phyloP scores from a whole-genome alignment of 2,888 invertebrate species.

The Pomacea canaliculata region DNA sequence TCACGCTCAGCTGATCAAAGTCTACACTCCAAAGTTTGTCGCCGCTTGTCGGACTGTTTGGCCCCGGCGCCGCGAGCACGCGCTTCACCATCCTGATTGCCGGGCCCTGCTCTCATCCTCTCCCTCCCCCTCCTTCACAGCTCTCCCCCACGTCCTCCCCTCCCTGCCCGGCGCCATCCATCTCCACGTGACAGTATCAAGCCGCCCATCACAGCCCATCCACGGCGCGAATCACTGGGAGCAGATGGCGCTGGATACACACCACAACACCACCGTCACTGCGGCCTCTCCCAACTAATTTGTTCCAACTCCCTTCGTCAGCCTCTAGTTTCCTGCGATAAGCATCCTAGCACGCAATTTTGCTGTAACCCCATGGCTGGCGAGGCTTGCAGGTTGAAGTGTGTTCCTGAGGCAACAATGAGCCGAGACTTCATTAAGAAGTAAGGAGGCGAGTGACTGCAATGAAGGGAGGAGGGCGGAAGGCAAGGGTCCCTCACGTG shows the following conservation, averaged over 20 bases:
- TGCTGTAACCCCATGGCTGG: too few relatives aligned
- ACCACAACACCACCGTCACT: not conserved
- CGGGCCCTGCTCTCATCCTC: not conserved
- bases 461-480: too few relatives aligned
- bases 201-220: constrained; percentile 16
- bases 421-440: too few relatives aligned
- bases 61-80: too few relatives aligned
- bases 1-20: too few relatives aligned
- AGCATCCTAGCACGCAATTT: too few relatives aligned
- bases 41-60: too few relatives aligned
- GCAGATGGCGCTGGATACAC: constrained; percentile 17
- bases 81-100: not conserved
- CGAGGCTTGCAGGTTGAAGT: too few relatives aligned
- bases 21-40: too few relatives aligned
- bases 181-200: constrained; percentile 17
- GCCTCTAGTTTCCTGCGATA: not conserved
- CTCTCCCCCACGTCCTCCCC: not conserved
- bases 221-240: not conserved
- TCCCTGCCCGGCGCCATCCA: constrained; percentile 3
- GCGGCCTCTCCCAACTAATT: not conserved
- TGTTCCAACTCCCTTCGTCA: constrained; percentile 7
- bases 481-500: too few relatives aligned
- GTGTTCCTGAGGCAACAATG: too few relatives aligned
- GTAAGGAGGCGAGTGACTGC: too few relatives aligned
- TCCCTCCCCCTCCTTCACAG: not conserved